Percentiles rank a stretch among this genome's conserved stretches.
phyloP scores from a whole-genome alignment of 1,140 invertebrate species.

The Theocolax elegans region DNA sequence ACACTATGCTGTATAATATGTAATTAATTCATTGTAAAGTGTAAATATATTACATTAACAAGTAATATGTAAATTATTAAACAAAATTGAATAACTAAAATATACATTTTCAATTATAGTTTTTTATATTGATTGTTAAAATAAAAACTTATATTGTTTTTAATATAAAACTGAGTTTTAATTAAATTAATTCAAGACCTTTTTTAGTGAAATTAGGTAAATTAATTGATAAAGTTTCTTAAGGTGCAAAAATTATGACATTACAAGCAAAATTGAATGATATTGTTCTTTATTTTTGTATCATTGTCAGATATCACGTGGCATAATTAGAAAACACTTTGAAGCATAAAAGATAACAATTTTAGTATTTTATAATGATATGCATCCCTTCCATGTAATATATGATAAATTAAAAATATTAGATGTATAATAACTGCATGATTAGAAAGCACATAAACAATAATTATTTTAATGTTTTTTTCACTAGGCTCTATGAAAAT shows the following conservation, averaged over 20 bases:
- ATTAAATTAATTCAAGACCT: too few species aligned
- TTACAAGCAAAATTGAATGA: too few species aligned
- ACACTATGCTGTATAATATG: neutral
- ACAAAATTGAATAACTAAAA: neutral
- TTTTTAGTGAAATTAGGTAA: too few species aligned
- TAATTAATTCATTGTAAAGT: neutral
- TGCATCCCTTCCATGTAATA: neutral
- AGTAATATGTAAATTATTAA: neutral
- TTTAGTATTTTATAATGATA: neutral
- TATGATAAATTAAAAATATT: neutral
- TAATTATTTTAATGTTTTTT: too few species aligned
- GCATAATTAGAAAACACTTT: conserved; percentile 26
- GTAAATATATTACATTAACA: neutral
- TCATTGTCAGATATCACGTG: neutral
- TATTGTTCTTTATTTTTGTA: conserved; percentile 15
- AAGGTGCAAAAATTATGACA: too few species aligned
- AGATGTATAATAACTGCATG: neutral
- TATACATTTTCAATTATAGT: neutral
- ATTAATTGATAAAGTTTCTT: too few species aligned
- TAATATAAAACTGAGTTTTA: too few species aligned
- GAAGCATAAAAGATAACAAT: too few species aligned
- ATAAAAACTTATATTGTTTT: too few species aligned
- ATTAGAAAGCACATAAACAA: too few species aligned
- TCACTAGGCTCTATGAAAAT: too few species aligned
- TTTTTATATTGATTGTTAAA: neutral